Evolutionary conservation across 1,140 invertebrate species (phyloP), one percentile per base, ranked within the genome.

Genomic region (Cataglyphis hispanica): DNA sequence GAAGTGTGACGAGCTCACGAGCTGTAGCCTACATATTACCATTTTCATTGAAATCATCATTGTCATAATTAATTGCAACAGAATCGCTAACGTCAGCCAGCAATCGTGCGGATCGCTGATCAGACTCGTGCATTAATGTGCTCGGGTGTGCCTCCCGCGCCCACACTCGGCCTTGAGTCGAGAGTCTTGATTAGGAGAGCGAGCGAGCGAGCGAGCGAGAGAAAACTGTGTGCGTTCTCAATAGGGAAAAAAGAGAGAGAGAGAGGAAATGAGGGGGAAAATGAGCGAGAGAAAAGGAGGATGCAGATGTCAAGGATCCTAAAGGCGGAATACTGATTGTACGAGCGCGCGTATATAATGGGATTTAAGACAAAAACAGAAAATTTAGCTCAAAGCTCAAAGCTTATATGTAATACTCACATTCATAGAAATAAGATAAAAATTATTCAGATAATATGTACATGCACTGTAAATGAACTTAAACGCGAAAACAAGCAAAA

Each of bases 111-210:
- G 87, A 86, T 88, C 84, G 84, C 50, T 43, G 88, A 89, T 89
- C 87, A 89, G 84, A 88, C 60, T 58, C 70, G 87, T 66, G 66
- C 75, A 86, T 89, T 89, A 89, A 88, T 84, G 88, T 89, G 84
- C 87, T 86, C 85, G 88, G 88, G 88, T 89, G 88, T 89, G 85
- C 72, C 87, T 91, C 75, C 85, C 87, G 85, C 85, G 85, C 89
- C 84, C 70, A 81, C 87, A 84, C 34, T 58, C 89, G 76, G 74
- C 88, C 88, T 90, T 90, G 86, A 70, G 70, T 22, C 77, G 86
- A 34, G 72, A 58, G 16, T 22, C 22, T 75, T 22, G 53, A 75
- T 75, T 22, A 25, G 25, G 53, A 40, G 72, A 75, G 4, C 34
- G 6, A 40, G 53, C 37, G 72, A 75, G 8, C 16, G 7, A 75